These are phyloP conservation scores for Psilopsiagon aurifrons DNA, from an alignment of 2,113 vertebrate species.

Conservation along the genomic window DNA sequence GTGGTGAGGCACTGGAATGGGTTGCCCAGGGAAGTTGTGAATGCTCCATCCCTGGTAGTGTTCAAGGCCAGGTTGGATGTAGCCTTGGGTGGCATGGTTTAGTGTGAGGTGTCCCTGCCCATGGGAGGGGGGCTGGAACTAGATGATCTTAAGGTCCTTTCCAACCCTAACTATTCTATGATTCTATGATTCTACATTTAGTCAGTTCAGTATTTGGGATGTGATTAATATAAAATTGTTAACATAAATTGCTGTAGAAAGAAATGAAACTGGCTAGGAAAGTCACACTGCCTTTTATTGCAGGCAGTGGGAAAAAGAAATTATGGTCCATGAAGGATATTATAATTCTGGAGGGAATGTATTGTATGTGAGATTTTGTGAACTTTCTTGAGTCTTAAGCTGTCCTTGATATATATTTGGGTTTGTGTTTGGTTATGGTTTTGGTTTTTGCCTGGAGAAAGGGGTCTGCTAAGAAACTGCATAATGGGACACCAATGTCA, in stretches of 20 bases:
- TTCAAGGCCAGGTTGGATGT: too few species aligned
- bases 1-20: too few species aligned
- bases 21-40: too few species aligned
- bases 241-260: background rate
- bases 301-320: background rate
- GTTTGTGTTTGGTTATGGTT: background rate
- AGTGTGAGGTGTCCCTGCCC: too few species aligned
- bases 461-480: conserved; percentile 19
- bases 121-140: too few species aligned
- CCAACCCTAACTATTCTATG: too few species aligned
- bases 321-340: background rate
- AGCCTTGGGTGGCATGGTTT: too few species aligned
- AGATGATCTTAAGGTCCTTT: too few species aligned
- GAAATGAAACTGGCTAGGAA: background rate
- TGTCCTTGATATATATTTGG: background rate
- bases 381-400: background rate
- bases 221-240: background rate
- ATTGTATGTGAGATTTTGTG: accelerated
- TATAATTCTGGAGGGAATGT: background rate
- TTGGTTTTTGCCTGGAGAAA: background rate
- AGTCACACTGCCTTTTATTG: background rate
- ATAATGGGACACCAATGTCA: background rate
- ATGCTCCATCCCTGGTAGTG: too few species aligned
- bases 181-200: background rate
- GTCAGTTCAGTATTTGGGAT: background rate